Conservation (phyloP, 2,113 vertebrate species). For the Oreocharis arfaki region DNA sequence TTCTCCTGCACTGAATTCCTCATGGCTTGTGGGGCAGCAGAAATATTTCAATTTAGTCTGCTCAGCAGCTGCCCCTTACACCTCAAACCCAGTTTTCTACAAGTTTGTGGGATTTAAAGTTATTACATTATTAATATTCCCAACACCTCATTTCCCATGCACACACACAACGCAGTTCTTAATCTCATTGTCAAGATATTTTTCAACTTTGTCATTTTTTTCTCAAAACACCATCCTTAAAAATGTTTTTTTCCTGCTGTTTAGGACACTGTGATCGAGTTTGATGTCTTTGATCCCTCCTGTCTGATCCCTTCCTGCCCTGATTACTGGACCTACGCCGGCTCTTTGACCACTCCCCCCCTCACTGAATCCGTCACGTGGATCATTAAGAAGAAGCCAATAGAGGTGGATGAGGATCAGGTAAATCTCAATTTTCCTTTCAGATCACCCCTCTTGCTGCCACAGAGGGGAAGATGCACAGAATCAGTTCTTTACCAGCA, state of each 20-base stretch:
- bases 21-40: not conserved
- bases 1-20: not conserved
- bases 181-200: not conserved
- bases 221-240: not conserved
- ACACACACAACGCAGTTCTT: not conserved
- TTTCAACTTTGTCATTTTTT: accelerated
- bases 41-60: not conserved
- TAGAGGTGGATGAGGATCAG: constrained; percentile 93
- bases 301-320: constrained; percentile 83
- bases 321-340: constrained; percentile 93
- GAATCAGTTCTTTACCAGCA: not conserved
- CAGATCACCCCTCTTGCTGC: not conserved
- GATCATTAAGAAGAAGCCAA: constrained; percentile 92
- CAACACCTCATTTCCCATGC: not conserved
- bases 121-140: not conserved
- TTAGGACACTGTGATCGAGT: constrained; percentile 85
- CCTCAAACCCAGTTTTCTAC: not conserved
- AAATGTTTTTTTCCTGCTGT: not conserved
- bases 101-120: not conserved
- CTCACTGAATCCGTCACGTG: constrained; percentile 91
- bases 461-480: not conserved
- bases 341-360: constrained; percentile 92
- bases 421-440: constrained; percentile 47
- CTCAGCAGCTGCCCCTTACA: not conserved
- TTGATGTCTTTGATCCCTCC: constrained; percentile 83